Percentiles rank a stretch among this genome's conserved stretches.
These are phyloP conservation scores for Falco cherrug DNA, from an alignment of 2,797 vertebrate genomes.

Conservation along the genomic window DNA sequence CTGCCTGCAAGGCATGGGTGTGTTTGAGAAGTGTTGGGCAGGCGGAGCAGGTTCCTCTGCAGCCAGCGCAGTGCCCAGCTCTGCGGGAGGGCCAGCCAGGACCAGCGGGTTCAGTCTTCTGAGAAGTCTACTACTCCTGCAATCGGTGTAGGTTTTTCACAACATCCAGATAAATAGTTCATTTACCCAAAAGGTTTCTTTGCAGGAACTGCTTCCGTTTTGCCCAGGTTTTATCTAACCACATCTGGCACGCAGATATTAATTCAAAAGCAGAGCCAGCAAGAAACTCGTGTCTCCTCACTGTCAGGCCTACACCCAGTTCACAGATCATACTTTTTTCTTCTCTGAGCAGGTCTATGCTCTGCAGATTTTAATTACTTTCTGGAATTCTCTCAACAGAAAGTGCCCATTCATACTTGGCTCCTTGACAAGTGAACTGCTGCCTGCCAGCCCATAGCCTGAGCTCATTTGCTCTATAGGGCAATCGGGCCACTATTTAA, in stretches of 20 bases:
- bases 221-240: neutral
- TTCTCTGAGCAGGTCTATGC: neutral
- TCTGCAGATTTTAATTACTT: neutral
- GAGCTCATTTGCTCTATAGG: neutral
- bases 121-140: neutral
- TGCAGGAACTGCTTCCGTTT: neutral
- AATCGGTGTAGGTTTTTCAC: neutral
- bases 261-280: neutral
- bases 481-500: neutral
- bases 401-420: neutral
- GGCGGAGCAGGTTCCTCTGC: neutral
- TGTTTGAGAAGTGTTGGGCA: neutral
- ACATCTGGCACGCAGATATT: neutral
- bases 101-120: neutral
- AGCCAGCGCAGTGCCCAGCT: fast-evolving
- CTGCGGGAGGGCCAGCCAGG: neutral
- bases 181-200: neutral
- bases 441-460: neutral
- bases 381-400: neutral
- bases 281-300: neutral
- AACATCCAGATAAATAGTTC: neutral
- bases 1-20: neutral
- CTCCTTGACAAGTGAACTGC: neutral
- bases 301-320: neutral
- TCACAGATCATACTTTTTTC: neutral